Evolutionary conservation across 2,888 invertebrate genomes (phyloP), one percentile per base, ranked within the genome.

Genomic region (Embidobia sp.): DNA sequence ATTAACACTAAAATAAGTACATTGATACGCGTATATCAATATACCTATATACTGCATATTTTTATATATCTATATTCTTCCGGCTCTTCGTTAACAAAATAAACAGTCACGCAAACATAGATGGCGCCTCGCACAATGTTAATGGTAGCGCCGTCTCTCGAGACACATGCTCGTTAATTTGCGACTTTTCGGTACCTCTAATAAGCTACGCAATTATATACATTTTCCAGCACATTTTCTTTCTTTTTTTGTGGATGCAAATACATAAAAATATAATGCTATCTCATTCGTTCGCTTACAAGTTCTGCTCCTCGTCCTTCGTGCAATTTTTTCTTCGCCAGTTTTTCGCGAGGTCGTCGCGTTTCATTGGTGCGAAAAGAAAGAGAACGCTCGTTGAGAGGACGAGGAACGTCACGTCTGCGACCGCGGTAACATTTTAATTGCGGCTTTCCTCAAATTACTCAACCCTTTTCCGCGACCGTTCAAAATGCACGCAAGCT

Each of bases 361-460:
- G 35, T 70, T 61, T 63, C 69, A 57, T 53, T 31, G 69, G 35
- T 29, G 37, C 18, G 48, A 67, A 66, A 61, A 53, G 27, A 53
- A 55, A 64, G 51, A 33, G 57, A 33, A 46, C 27, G 11, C 49
- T 3, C 8, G 33, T 31, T 33, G 37, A 49, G 16, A 57, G 44
- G 0, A 22, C 49, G n/a, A 13, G 31, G 59, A 67, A 55, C 40
- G 67, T 51, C 69, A 76, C 46, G 69, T 76, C 69, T 75, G 61
- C 55, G 35, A 37, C 31, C 53, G 55, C 66, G 61, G 61, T 67
- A 72, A 77, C 67, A 49, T 77, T 77, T 77, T 77, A 77, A 77
- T 72, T 77, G 77, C 69, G 69, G 67, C 66, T 72, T 72, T 72
- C 55, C 66, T 59, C 64, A 70, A 67, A 76, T 72, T 70, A 67